phyloP scores from a whole-genome alignment of 2,888 invertebrate species.

The Carabus problematicus region DNA sequence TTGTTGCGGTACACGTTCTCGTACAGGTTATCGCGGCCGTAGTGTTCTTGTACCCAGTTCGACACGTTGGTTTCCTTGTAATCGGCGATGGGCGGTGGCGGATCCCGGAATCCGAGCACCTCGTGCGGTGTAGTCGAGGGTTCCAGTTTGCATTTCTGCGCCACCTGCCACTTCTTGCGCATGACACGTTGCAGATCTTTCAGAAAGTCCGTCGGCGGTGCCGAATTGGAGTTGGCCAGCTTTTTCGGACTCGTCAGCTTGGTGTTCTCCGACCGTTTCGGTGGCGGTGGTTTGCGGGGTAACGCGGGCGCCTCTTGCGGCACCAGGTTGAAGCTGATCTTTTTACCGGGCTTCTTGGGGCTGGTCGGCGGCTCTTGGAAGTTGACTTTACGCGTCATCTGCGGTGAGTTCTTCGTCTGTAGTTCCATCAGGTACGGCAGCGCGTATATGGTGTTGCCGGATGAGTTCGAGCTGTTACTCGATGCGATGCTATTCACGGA shows the following conservation, averaged over 20 bases:
- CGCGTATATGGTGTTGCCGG: slow-evolving; percentile 51
- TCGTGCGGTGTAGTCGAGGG: slow-evolving; percentile 89
- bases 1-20: slow-evolving; percentile 73
- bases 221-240: slow-evolving; percentile 73
- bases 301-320: slow-evolving; percentile 65
- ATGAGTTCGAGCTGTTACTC: slow-evolving; percentile 60
- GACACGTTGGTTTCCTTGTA: slow-evolving; percentile 86
- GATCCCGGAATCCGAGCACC: slow-evolving; percentile 88
- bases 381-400: slow-evolving; percentile 66
- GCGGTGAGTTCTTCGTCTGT: slow-evolving; percentile 63
- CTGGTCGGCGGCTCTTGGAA: slow-evolving; percentile 67
- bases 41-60: slow-evolving; percentile 90
- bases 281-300: slow-evolving; percentile 75
- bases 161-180: slow-evolving; percentile 93
- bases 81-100: slow-evolving; percentile 72
- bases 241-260: slow-evolving; percentile 79
- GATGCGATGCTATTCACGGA: slow-evolving; percentile 66
- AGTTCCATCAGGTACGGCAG: slow-evolving; percentile 65
- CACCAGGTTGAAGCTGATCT: slow-evolving; percentile 70
- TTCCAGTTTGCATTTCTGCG: slow-evolving; percentile 89
- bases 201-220: slow-evolving; percentile 82
- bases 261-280: slow-evolving; percentile 78
- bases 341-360: slow-evolving; percentile 66
- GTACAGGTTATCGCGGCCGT: slow-evolving; percentile 76
- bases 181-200: slow-evolving; percentile 90